Evolutionary conservation across 2,888 invertebrate genomes (phyloP).

Genomic region (Agrotis segetum): DNA sequence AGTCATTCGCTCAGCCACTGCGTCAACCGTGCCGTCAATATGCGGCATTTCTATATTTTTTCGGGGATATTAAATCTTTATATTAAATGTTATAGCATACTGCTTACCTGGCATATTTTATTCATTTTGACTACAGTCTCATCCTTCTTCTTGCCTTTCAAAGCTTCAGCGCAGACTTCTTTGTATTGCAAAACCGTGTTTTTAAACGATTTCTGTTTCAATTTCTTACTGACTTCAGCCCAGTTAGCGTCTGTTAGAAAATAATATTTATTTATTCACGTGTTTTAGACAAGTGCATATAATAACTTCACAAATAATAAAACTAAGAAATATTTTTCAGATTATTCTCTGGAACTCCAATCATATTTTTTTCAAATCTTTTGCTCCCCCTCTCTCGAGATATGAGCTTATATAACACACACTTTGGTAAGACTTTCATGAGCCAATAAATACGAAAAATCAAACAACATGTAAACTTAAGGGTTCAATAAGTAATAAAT

Average conservation of each 20-base stretch:
- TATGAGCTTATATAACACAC: neutral
- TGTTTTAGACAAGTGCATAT: neutral
- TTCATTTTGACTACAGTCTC: conserved; percentile 84
- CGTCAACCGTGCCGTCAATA: too few relatives aligned
- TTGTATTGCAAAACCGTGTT: conserved; percentile 81
- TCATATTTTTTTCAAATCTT: too few relatives aligned
- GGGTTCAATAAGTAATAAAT: neutral
- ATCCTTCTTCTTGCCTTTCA: conserved; percentile 88
- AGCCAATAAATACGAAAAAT: neutral
- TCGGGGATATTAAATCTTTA: too few relatives aligned
- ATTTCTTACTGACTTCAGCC: conserved; percentile 78
- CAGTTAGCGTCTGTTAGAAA: conserved; percentile 79
- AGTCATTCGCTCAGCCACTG: too few relatives aligned
- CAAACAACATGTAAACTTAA: too few relatives aligned
- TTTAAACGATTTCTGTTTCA: conserved; percentile 84
- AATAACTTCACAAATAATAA: too few relatives aligned
- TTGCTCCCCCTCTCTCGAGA: neutral
- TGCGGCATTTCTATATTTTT: too few relatives aligned
- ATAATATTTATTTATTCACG: neutral
- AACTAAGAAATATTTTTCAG: too few relatives aligned
- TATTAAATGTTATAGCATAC: conserved; percentile 24
- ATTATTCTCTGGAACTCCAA: too few relatives aligned
- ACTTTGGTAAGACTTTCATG: neutral
- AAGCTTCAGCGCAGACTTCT: conserved; percentile 83
- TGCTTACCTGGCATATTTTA: conserved; percentile 88